phyloP scores from a whole-genome alignment of 2,113 vertebrate genomes.

The Pungitius pungitius region DNA sequence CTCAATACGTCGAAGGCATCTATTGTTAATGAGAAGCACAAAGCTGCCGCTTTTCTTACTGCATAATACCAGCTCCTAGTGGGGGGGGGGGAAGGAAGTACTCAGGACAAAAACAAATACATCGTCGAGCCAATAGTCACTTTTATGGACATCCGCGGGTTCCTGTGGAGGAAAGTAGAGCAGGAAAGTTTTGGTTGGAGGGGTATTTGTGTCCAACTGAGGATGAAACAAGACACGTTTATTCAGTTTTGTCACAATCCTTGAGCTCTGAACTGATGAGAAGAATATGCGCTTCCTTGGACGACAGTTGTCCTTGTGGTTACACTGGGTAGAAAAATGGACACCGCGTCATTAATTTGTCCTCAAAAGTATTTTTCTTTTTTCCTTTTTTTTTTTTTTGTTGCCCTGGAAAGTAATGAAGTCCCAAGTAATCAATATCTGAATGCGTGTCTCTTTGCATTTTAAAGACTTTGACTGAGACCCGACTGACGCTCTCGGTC shows the following conservation, averaged over 20 bases:
- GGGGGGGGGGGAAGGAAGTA: too few relatives aligned
- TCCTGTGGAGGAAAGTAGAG: not conserved
- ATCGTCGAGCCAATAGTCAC: not conserved
- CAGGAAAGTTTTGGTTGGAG: not conserved
- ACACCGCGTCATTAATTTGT: not conserved
- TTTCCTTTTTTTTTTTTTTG: slow-evolving; percentile 12
- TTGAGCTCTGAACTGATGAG: not conserved
- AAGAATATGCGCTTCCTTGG: slow-evolving; percentile 10
- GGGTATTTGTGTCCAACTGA: not conserved
- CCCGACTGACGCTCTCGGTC: slow-evolving; percentile 9
- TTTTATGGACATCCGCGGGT: not conserved
- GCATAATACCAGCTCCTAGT: not conserved
- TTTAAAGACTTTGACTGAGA: slow-evolving; percentile 21
- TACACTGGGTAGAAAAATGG: slow-evolving; percentile 1
- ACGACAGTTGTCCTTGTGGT: slow-evolving; percentile 4
- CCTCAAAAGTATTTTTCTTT: slow-evolving; percentile 6
- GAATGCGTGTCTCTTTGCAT: slow-evolving; percentile 17
- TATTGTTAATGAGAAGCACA: too few relatives aligned
- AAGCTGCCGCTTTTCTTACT: not conserved
- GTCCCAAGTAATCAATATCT: slow-evolving; percentile 36
- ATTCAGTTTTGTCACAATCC: not conserved
- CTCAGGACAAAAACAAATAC: not conserved
- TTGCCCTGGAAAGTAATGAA: slow-evolving; percentile 24
- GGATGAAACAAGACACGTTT: not conserved
- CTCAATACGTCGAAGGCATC: too few relatives aligned